Base-by-base conservation (phyloP, 37 sponge, comb jelly and placozoan species). In the Dysidea cf. avara region DNA sequence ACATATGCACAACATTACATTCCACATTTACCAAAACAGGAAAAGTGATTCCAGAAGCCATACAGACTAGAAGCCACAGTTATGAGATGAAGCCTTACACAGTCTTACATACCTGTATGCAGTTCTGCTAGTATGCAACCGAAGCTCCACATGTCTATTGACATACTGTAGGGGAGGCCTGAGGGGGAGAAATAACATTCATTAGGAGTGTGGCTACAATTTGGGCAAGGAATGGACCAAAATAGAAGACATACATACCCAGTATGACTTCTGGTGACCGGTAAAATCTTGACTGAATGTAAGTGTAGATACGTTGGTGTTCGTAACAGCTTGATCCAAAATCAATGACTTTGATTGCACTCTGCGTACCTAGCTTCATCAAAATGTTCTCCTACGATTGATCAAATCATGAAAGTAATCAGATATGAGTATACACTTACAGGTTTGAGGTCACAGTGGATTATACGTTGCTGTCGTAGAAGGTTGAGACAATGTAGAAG, bases 391-490 rank as follows among this genome's bases (percentile, higher is more conserved):
- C 94, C 90, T 89, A 58, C 4, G 47, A 66, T 12, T n/a, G n/a
- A n/a, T n/a, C n/a, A n/a, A n/a, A n/a, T n/a, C n/a, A n/a, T n/a
- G n/a, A n/a, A n/a, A n/a, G n/a, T n/a, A n/a, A n/a, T n/a, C n/a
- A n/a, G n/a, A n/a, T n/a, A n/a, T n/a, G n/a, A n/a, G 30, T 16
- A 55, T 36, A 39, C 18, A 74, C 91, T 76, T 49, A 93, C 97
- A n/a, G 97, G 97, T 79, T 97, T 97, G 61, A 97, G 77, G 80
- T 97, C 97, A 50, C 97, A 97, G 82, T 97, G 97, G 18, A 97
- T 97, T 31, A 97, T 93, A n/a, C 83, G 77, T 75, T 97, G 91
- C 0, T 86, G 73, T 20, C 63, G 74, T 43, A 97, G 68, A 12
- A 97, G 71, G 48, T 89, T 78, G 30, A 97, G 81, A 61, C 97